phyloP scores from a whole-genome alignment of 2,797 vertebrate species.

The Typhlichthys eigenmanni region DNA sequence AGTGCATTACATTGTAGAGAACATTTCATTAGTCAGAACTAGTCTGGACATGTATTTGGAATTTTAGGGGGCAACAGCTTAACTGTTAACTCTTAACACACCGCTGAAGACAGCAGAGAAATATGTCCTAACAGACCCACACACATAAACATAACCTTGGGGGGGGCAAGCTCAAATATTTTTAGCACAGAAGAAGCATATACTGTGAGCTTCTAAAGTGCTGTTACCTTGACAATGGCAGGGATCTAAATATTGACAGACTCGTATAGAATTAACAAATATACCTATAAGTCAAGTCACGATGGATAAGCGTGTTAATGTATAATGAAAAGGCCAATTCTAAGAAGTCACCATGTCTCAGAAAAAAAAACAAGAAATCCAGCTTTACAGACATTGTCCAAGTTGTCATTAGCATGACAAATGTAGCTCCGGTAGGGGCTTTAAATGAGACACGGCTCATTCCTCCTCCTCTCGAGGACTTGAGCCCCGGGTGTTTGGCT shows the following conservation, averaged over 20 bases:
- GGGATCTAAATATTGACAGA: no score
- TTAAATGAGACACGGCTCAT: conserved; percentile 39
- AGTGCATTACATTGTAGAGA: neutral
- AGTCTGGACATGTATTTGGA: conserved; percentile 59
- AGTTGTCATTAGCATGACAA: conserved; percentile 49
- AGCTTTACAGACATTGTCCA: conserved; percentile 31
- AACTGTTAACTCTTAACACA: conserved; percentile 56
- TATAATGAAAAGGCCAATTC: conserved; percentile 8
- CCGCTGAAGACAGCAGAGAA: conserved; percentile 54
- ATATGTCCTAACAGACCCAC: neutral
- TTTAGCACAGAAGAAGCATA: neutral
- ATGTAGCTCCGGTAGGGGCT: conserved; percentile 54
- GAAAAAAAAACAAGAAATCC: conserved; percentile 18
- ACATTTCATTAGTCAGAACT: conserved; percentile 29
- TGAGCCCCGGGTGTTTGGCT: conserved; percentile 46
- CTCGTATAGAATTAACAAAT: neutral
- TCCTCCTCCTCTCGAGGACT: conserved; percentile 53
- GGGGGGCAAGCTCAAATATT: neutral
- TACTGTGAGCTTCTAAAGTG: no score
- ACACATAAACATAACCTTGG: neutral
- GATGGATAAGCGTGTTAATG: neutral
- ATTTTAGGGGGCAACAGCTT: conserved; percentile 52
- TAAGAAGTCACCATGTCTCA: conserved; percentile 21
- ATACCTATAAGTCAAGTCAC: neutral
- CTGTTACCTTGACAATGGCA: no score